Conservation (phyloP, 2,888 invertebrate species). For the Aspidiotus rigidus region DNA sequence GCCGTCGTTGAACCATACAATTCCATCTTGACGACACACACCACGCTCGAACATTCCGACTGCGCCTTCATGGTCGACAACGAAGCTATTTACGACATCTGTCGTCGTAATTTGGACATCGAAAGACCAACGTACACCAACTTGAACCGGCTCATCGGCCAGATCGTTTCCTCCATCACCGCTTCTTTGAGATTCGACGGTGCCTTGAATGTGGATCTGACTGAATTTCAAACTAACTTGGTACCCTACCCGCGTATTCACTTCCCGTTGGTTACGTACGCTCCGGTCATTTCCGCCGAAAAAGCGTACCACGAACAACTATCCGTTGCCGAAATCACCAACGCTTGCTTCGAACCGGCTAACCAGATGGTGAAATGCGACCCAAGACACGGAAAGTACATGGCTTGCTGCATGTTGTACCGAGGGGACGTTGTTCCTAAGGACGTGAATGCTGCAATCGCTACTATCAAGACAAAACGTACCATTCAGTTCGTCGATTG, state of each 20-base stretch:
- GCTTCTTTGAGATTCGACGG: conserved; percentile 89
- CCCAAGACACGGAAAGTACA: conserved; percentile 84
- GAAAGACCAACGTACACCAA: conserved; percentile 95
- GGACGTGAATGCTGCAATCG: conserved; percentile 91
- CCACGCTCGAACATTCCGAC: conserved; percentile 87
- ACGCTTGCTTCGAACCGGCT: conserved; percentile 90
- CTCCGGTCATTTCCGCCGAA: conserved; percentile 86
- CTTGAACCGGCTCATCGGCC: conserved; percentile 88
- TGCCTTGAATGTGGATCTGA: conserved; percentile 85
- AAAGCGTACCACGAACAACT: conserved; percentile 90
- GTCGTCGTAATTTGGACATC: conserved; percentile 88
- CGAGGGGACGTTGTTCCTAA: conserved; percentile 87
- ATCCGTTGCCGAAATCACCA: conserved; percentile 85
- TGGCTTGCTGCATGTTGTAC: conserved; percentile 94
- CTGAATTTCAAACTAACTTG: conserved; percentile 91
- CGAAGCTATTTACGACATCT: conserved; percentile 76
- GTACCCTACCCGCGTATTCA: conserved; percentile 94
- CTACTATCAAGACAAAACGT: conserved; percentile 89
- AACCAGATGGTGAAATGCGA: conserved; percentile 95
- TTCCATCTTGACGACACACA: conserved; percentile 92
- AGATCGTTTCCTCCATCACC: conserved; percentile 87
- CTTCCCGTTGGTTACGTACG: conserved; percentile 86
- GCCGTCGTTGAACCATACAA: conserved; percentile 97
- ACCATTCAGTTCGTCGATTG: conserved; percentile 89
- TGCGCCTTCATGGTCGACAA: conserved; percentile 95